Base-by-base conservation (phyloP, 2,797 vertebrate genomes). In the Chrysocyon brachyurus region DNA sequence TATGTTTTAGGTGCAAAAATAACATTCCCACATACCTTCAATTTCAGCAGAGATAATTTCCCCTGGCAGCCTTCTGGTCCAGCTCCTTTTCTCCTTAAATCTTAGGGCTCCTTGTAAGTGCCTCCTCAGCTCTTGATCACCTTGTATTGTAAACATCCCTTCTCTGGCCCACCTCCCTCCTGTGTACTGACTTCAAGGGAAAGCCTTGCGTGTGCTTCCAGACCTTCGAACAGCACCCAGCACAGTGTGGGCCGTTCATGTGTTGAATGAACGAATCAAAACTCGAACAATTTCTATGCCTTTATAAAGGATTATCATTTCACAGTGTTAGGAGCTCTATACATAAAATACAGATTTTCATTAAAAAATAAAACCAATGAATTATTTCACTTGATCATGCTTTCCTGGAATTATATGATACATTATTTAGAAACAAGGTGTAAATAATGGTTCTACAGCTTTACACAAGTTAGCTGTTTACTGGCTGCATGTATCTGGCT, bases 321-420 rank as follows among this genome's bases (percentile, higher is more conserved):
- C 59, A 78, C 46, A 70, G 59, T 56, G 12, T 63, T 84, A 88
- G 90, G 26, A 2, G 56, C 31, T 91, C 11, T 63, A 56, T 4
- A 59, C 9, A n/a, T 68, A 86, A 70, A 87, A 77, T 3, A 91
- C 2, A 90, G 31, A 77, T 75, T 92, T 94, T 87, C 52, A 86
- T 94, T 90, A 40, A 91, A 81, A 94, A 84, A 84, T 19, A 93
- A 86, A 82, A 24, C n/a, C 86, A 91, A 83, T 54, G 28, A 66
- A 92, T 83, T 54, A 40, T 90, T 93, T 96, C 15, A 78, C 40
- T 90, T 95, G 54, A 33, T 61, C 82, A 70, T 15, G 86, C 63
- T 93, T 91, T 90, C 6, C n/a, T 93, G 72, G 87, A 86, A 78
- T 88, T 85, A 63, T 33, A 64, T 79, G 56, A 64, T 56, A 73